Conservation (phyloP, 2,888 invertebrate species). For the Entomobrya proxima region DNA sequence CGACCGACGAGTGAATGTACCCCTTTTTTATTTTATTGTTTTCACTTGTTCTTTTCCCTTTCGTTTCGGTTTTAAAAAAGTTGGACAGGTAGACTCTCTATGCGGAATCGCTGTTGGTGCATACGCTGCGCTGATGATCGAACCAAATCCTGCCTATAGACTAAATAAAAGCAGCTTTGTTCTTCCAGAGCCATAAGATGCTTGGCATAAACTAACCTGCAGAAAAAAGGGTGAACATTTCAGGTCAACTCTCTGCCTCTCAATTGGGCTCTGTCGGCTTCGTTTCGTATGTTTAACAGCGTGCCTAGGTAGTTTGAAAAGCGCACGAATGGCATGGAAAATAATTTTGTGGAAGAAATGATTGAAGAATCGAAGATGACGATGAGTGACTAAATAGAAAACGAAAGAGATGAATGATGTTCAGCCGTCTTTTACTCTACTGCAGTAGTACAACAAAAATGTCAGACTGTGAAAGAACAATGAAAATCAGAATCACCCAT, state of each 20-base stretch:
- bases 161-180: no score
- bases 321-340: background rate
- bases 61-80: background rate
- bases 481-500: slow-evolving; percentile 53
- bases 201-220: background rate
- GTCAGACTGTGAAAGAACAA: slow-evolving; percentile 27
- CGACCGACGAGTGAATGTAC: background rate
- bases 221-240: slow-evolving; percentile 45
- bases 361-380: slow-evolving; percentile 2
- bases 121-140: no score
- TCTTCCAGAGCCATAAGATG: no score
- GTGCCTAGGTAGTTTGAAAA: background rate
- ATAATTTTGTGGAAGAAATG: slow-evolving; percentile 13
- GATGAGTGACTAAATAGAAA: slow-evolving; percentile 1
- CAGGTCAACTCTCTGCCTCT: slow-evolving; percentile 21
- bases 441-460: background rate
- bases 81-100: no score
- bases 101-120: no score
- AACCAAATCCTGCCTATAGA: no score
- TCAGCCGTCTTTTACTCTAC: slow-evolving; percentile 21
- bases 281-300: background rate
- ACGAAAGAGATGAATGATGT: slow-evolving; percentile 2
- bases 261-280: background rate
- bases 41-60: slow-evolving; percentile 25
- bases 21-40: slow-evolving; percentile 13